These are phyloP conservation scores for Karalla daura DNA, from an alignment of 2,797 vertebrate genomes.

Conservation along the genomic window DNA sequence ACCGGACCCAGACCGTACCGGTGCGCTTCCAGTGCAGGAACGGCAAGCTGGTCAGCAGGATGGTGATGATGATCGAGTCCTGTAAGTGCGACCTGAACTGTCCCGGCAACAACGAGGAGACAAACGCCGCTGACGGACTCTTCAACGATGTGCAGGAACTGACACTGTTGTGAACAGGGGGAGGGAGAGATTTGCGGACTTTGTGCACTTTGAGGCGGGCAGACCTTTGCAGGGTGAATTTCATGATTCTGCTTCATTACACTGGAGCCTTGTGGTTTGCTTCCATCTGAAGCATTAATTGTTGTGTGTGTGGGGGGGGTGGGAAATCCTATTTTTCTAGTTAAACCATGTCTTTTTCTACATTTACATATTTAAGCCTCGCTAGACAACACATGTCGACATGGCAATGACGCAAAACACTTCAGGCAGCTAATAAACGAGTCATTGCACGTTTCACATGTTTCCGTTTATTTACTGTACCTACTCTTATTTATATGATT, in stretches of 20 bases:
- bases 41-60: slow-evolving; percentile 85
- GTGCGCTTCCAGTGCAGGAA: slow-evolving; percentile 88
- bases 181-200: no score
- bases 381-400: slow-evolving; percentile 35
- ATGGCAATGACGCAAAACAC: slow-evolving; percentile 15
- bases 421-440: slow-evolving; percentile 45
- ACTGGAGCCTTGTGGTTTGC: slow-evolving; percentile 88
- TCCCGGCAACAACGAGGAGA: slow-evolving; percentile 69
- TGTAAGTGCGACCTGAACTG: slow-evolving; percentile 88
- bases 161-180: slow-evolving; percentile 37
- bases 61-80: slow-evolving; percentile 90
- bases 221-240: slow-evolving; percentile 56
- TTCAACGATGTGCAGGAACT: slow-evolving; percentile 87
- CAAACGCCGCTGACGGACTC: slow-evolving; percentile 79
- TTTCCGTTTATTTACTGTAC: slow-evolving; percentile 33
- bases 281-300: slow-evolving; percentile 89
- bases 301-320: slow-evolving; percentile 35
- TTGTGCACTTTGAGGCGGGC: slow-evolving; percentile 78
- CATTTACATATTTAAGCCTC: slow-evolving; percentile 25
- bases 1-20: slow-evolving; percentile 86
- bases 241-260: slow-evolving; percentile 85
- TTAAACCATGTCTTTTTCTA: slow-evolving; percentile 1
- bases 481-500: slow-evolving; percentile 37
- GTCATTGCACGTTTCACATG: slow-evolving; percentile 12
- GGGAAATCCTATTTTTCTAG: slow-evolving; percentile 17